A percentile compares a stretch with the other conserved stretches of the same genome.
Conservation (phyloP, 2,797 vertebrate genomes). For the Neostethus bicornis region DNA sequence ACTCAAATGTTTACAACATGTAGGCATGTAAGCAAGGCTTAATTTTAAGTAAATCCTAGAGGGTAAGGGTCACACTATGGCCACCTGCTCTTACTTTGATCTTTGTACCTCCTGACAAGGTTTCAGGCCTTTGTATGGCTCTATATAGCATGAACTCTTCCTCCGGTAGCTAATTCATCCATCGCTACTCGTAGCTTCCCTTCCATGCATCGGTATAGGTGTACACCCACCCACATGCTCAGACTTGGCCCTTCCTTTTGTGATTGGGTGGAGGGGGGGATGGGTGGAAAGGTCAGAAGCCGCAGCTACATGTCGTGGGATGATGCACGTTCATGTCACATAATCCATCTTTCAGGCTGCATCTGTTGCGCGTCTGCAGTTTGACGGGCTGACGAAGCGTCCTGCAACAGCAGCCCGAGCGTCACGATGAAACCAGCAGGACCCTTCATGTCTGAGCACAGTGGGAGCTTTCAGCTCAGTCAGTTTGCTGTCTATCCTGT, state of each 20-base stretch:
- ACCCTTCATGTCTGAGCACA: background rate
- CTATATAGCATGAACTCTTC: background rate
- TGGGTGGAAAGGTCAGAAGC: slow-evolving; percentile 77
- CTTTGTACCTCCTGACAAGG: background rate
- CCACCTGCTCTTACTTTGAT: slow-evolving; percentile 27
- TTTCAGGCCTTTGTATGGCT: background rate
- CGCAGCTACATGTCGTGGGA: slow-evolving; percentile 75
- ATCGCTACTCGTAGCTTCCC: slow-evolving; percentile 30
- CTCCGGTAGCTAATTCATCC: slow-evolving; percentile 19
- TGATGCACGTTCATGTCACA: slow-evolving; percentile 79
- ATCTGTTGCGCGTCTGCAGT: slow-evolving; percentile 78
- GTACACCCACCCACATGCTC: slow-evolving; percentile 61
- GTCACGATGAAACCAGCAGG: background rate
- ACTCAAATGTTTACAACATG: slow-evolving; percentile 50
- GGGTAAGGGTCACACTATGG: slow-evolving; percentile 17
- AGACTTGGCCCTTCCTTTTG: slow-evolving; percentile 60
- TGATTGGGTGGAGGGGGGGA: slow-evolving; percentile 42
- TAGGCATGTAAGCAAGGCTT: slow-evolving; percentile 21
- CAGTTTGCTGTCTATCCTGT: background rate
- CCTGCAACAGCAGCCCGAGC: slow-evolving; percentile 16
- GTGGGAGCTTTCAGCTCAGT: background rate
- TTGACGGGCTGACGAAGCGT: slow-evolving; percentile 37
- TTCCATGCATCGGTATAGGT: slow-evolving; percentile 50
- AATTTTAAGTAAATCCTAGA: slow-evolving; percentile 24
- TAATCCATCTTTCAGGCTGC: slow-evolving; percentile 78